Evolutionary conservation across 2,888 invertebrate genomes (phyloP).

Genomic region (Tromatobia lineatoria): DNA sequence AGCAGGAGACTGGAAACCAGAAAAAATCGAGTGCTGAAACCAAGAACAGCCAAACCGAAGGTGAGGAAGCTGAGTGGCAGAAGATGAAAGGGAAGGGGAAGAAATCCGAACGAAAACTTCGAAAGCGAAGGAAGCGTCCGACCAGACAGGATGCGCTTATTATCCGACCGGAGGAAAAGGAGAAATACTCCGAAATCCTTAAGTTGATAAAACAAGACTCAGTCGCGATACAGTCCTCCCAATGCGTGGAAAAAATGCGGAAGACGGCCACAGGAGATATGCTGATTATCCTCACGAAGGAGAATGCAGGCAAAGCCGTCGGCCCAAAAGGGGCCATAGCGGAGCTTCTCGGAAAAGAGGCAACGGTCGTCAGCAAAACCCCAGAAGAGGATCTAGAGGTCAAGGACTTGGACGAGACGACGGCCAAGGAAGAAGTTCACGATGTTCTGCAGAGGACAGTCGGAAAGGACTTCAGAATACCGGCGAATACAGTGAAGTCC

Average conservation of each 20-base stretch:
- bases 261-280: slow-evolving; percentile 25
- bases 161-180: too few relatives aligned
- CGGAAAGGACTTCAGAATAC: slow-evolving; percentile 9
- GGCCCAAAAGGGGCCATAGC: background rate
- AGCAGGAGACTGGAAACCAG: too few relatives aligned
- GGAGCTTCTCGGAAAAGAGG: background rate
- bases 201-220: too few relatives aligned
- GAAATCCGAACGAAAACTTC: too few relatives aligned
- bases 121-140: too few relatives aligned
- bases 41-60: too few relatives aligned
- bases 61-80: too few relatives aligned
- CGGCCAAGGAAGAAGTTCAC: slow-evolving; percentile 46
- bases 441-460: slow-evolving; percentile 10
- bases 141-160: too few relatives aligned
- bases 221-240: too few relatives aligned
- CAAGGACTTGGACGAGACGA: slow-evolving; percentile 59
- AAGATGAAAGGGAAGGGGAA: too few relatives aligned
- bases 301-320: background rate
- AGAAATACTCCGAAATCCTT: too few relatives aligned
- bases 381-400: slow-evolving; percentile 34
- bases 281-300: slow-evolving; percentile 5
- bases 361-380: background rate
- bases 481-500: slow-evolving; percentile 31
- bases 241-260: slow-evolving; percentile 13
- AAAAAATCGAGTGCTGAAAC: too few relatives aligned